Evolutionary conservation across 2,888 invertebrate genomes (phyloP).

Genomic region (Azorinus chamasolen): DNA sequence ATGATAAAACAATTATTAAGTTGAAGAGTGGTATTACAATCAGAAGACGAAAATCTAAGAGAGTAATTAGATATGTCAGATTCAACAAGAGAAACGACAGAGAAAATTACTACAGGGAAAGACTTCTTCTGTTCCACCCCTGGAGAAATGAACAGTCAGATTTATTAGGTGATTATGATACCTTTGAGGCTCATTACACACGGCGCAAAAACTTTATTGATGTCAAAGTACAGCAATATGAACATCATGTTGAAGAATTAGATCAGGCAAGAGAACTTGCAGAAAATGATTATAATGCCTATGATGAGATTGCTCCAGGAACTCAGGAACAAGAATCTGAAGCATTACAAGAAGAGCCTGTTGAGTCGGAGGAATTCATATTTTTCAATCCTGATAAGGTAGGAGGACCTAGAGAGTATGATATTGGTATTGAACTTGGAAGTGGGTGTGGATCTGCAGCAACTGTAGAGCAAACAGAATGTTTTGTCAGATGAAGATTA

Average conservation of each 20-base stretch:
- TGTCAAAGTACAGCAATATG: constrained; percentile 37
- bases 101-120: constrained; percentile 44
- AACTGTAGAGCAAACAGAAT: constrained; percentile 28
- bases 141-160: constrained; percentile 54
- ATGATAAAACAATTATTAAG: constrained; percentile 15
- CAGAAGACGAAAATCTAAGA: constrained; percentile 15
- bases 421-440: constrained; percentile 55
- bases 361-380: constrained; percentile 46
- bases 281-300: constrained; percentile 40
- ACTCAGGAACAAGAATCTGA: constrained; percentile 42
- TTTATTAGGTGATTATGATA: constrained; percentile 26
- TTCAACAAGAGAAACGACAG: constrained; percentile 44
- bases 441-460: constrained; percentile 11
- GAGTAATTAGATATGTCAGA: constrained; percentile 43
- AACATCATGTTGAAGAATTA: constrained; percentile 50
- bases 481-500: constrained; percentile 22
- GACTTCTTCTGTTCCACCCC: constrained; percentile 42
- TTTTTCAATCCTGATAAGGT: constrained; percentile 50
- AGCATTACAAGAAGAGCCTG: constrained; percentile 35
- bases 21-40: constrained; percentile 52
- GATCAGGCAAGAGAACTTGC: constrained; percentile 43
- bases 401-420: constrained; percentile 45
- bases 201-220: constrained; percentile 20
- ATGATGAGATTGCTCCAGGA: constrained; percentile 46
- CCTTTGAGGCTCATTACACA: constrained; percentile 43